phyloP scores from a whole-genome alignment of 2,888 invertebrate species.

The Eupithecia tripunctaria region DNA sequence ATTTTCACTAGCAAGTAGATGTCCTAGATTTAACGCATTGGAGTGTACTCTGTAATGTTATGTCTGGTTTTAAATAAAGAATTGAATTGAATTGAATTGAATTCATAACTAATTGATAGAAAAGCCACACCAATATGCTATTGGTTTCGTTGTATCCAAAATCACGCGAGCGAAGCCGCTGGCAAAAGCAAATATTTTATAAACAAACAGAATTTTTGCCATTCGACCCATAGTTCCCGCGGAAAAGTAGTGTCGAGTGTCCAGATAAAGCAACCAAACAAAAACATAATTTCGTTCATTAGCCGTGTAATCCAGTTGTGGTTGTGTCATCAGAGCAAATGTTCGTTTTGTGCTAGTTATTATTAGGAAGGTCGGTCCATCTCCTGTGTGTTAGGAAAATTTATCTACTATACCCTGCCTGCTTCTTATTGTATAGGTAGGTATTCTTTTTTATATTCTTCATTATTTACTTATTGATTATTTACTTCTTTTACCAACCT shows the following conservation, averaged over 20 bases:
- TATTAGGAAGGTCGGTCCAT: slow-evolving; percentile 15
- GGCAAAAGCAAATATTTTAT: not conserved
- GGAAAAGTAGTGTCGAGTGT: slow-evolving; percentile 57
- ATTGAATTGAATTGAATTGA: no score
- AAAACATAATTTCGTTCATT: slow-evolving; percentile 53
- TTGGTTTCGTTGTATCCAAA: not conserved
- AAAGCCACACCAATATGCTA: not conserved
- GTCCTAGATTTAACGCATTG: no score
- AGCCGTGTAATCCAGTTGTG: slow-evolving; percentile 50
- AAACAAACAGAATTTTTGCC: slow-evolving; percentile 26
- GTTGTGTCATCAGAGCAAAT: slow-evolving; percentile 47
- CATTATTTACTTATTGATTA: no score
- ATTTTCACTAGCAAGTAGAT: no score
- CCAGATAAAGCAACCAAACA: slow-evolving; percentile 65
- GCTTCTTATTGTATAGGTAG: not conserved
- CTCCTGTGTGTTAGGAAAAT: not conserved
- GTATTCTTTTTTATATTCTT: no score
- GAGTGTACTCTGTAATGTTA: no score
- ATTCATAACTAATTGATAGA: not conserved
- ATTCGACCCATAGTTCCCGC: slow-evolving; percentile 25
- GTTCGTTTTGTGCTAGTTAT: slow-evolving; percentile 26
- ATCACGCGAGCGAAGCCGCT: not conserved
- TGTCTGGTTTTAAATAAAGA: no score
- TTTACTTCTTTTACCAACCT: no score
- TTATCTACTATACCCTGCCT: not conserved